Percentiles rank a stretch among this genome's conserved stretches.
Conservation (phyloP, 2,888 invertebrate species). For the Drosophila neoperkinsi region DNA sequence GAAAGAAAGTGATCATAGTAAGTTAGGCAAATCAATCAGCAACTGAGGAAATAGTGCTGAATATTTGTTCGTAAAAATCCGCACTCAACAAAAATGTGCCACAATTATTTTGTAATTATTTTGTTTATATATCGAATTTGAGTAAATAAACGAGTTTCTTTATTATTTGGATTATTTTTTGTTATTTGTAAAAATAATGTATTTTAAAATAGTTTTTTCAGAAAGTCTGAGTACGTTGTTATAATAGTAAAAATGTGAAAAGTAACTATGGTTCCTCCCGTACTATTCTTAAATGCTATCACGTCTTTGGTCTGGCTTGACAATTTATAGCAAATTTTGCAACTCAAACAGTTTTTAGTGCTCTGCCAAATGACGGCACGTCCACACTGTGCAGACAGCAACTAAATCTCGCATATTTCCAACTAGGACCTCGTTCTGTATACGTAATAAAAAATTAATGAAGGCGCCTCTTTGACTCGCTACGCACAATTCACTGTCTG, state of each 20-base stretch:
- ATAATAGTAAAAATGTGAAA: too few relatives aligned
- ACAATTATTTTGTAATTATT: neutral
- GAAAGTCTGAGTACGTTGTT: neutral
- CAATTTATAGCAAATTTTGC: neutral
- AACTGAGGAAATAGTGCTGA: neutral
- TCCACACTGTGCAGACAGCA: constrained; percentile 1
- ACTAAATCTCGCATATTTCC: constrained; percentile 26
- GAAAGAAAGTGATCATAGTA: constrained; percentile 23
- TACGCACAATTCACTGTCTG: constrained; percentile 32
- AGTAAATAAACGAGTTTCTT: neutral
- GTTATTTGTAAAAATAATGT: neutral
- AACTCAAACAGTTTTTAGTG: constrained; percentile 16
- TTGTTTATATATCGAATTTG: neutral
- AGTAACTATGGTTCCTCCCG: neutral
- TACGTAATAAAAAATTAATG: constrained; percentile 54
- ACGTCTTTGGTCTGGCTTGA: constrained; percentile 2
- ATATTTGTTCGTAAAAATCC: neutral
- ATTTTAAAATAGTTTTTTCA: neutral
- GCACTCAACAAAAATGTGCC: neutral
- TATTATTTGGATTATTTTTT: neutral
- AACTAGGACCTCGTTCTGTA: constrained; percentile 34
- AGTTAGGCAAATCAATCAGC: constrained; percentile 36
- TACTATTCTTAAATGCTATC: neutral
- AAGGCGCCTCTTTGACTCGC: constrained; percentile 63
- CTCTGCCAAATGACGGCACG: constrained; percentile 20